These are phyloP conservation scores for Tolmerus cingulatus DNA, from an alignment of 2,888 invertebrate genomes.

Conservation along the genomic window DNA sequence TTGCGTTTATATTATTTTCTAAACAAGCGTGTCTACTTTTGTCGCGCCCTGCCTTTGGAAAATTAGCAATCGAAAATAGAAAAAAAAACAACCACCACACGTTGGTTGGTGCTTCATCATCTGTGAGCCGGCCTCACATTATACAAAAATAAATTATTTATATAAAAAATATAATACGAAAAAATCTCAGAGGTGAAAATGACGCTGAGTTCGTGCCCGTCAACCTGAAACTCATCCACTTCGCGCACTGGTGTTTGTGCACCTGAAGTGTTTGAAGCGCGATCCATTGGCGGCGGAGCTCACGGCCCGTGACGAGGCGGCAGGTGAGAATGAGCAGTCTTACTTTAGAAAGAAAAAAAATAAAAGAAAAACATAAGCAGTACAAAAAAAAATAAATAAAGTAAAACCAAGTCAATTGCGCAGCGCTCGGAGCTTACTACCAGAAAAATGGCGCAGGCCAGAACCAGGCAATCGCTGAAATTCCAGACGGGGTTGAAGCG, in stretches of 20 bases:
- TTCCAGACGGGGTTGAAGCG: not conserved
- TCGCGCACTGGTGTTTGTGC: not conserved
- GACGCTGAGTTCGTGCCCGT: not conserved
- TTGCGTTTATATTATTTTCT: not conserved
- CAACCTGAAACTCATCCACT: not conserved
- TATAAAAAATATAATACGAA: not conserved
- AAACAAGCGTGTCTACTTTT: not conserved
- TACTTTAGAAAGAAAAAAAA: not conserved
- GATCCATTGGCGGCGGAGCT: not conserved
- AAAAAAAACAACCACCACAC: not conserved
- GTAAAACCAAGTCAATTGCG: not conserved
- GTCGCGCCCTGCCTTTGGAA: not conserved
- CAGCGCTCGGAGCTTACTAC: not conserved
- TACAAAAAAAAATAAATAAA: not conserved
- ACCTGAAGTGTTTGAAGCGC: not conserved
- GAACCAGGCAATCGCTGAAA: not conserved
- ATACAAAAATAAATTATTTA: not conserved
- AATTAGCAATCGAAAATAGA: not conserved
- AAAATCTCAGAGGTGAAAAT: not conserved
- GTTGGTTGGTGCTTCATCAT: not conserved
- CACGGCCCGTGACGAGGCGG: not conserved
- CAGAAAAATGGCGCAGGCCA: not conserved
- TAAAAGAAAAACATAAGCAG: not conserved
- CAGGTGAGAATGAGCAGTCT: not conserved
- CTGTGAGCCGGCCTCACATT: not conserved